Evolutionary conservation across 2,113 vertebrate species (phyloP).

Genomic region (Puffinus mauretanicus): DNA sequence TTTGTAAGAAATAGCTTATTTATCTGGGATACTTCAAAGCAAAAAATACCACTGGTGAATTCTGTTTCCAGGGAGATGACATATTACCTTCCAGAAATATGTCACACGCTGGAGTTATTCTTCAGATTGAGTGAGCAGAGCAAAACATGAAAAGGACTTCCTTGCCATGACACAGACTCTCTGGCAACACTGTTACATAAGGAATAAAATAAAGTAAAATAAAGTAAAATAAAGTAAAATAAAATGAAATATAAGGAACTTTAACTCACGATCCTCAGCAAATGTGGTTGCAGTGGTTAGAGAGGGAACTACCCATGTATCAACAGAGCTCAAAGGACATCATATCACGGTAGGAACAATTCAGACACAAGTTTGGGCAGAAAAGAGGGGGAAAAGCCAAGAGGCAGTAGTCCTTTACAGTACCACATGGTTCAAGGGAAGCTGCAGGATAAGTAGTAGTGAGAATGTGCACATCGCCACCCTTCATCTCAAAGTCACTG

Average conservation of each 20-base stretch:
- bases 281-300: neutral
- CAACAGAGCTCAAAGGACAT: neutral
- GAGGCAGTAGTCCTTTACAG: neutral
- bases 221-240: neutral
- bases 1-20: slow-evolving; percentile 1
- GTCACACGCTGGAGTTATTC: neutral
- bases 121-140: neutral
- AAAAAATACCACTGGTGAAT: neutral
- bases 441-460: neutral
- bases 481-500: neutral
- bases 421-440: neutral
- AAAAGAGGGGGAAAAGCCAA: neutral
- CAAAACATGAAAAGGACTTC: neutral
- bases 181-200: neutral
- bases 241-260: neutral
- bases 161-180: neutral
- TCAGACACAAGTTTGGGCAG: neutral
- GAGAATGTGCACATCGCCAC: neutral
- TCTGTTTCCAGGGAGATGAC: neutral
- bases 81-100: neutral
- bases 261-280: neutral
- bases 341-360: neutral
- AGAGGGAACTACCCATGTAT: neutral
- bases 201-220: neutral
- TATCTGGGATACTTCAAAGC: neutral